Evolutionary conservation across 2,888 invertebrate species (phyloP).

Genomic region (Poecilobothrus nobilitatus): DNA sequence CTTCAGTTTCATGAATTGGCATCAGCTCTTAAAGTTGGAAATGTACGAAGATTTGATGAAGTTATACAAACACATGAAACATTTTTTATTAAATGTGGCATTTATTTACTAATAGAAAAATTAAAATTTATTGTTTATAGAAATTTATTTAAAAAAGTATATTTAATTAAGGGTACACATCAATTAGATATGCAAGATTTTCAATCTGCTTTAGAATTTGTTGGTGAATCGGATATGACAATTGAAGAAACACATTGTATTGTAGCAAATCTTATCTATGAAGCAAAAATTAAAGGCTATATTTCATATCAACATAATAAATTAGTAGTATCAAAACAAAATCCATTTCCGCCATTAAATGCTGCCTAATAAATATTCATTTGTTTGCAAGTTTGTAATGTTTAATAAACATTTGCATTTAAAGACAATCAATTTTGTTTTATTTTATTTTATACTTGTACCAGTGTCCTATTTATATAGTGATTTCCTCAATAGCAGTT

Average conservation of each 20-base stretch:
- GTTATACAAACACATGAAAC: slow-evolving; percentile 78
- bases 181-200: slow-evolving; percentile 83
- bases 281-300: slow-evolving; percentile 96
- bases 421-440: background rate
- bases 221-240: slow-evolving; percentile 78
- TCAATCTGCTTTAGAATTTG: slow-evolving; percentile 69
- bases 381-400: background rate
- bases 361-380: background rate
- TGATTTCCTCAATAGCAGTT: too few species aligned
- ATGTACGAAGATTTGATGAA: slow-evolving; percentile 71
- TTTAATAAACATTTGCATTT: background rate
- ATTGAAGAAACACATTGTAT: slow-evolving; percentile 94
- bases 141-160: slow-evolving; percentile 88
- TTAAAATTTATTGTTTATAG: slow-evolving; percentile 90
- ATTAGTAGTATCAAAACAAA: slow-evolving; percentile 93
- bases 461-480: too few species aligned
- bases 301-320: slow-evolving; percentile 96
- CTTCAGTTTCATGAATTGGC: slow-evolving; percentile 85
- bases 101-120: slow-evolving; percentile 94
- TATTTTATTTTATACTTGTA: too few species aligned
- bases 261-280: slow-evolving; percentile 90
- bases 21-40: slow-evolving; percentile 81
- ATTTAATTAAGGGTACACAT: slow-evolving; percentile 66
- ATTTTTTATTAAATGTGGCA: slow-evolving; percentile 94
- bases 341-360: slow-evolving; percentile 81